A percentile compares a stretch with the other conserved stretches of the same genome.
phyloP scores from a whole-genome alignment of 1,140 invertebrate genomes.

The Aphelinus certus region DNA sequence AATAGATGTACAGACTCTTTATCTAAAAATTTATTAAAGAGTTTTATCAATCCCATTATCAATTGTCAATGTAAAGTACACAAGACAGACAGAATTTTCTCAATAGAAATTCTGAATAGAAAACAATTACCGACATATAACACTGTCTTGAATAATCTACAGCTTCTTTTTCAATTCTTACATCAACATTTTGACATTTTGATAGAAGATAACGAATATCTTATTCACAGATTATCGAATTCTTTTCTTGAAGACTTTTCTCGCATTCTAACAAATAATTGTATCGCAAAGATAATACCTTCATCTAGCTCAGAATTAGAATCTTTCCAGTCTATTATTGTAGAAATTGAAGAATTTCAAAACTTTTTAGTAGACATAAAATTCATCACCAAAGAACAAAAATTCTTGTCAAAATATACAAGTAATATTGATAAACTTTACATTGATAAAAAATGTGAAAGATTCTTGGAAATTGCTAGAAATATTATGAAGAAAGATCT shows the following conservation, averaged over 20 bases:
- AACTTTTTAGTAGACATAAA: constrained; percentile 68
- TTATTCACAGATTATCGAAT: constrained; percentile 72
- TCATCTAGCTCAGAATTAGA: constrained; percentile 76
- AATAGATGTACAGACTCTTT: constrained; percentile 65
- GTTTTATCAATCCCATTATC: constrained; percentile 69
- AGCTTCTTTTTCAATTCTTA: constrained; percentile 70
- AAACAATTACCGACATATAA: constrained; percentile 66
- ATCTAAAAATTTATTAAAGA: constrained; percentile 64
- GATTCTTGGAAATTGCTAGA: constrained; percentile 76
- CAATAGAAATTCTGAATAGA: constrained; percentile 61
- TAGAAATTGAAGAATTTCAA: constrained; percentile 75
- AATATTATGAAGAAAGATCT: constrained; percentile 84
- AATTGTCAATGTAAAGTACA: constrained; percentile 64
- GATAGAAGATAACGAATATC: constrained; percentile 63
- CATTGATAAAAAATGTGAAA: constrained; percentile 80
- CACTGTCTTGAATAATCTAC: constrained; percentile 71
- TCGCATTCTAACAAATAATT: constrained; percentile 76
- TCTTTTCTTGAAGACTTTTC: constrained; percentile 72
- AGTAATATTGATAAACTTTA: constrained; percentile 82
- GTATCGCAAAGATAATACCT: constrained; percentile 80
- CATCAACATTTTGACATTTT: constrained; percentile 68
- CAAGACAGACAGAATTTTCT: constrained; percentile 58
- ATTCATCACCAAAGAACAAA: constrained; percentile 65
- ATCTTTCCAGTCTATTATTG: constrained; percentile 71
- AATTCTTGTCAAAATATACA: constrained; percentile 70